Evolutionary conservation across 2,888 invertebrate species (phyloP), one percentile per base, ranked within the genome.

Genomic region (Girardia tigrina): DNA sequence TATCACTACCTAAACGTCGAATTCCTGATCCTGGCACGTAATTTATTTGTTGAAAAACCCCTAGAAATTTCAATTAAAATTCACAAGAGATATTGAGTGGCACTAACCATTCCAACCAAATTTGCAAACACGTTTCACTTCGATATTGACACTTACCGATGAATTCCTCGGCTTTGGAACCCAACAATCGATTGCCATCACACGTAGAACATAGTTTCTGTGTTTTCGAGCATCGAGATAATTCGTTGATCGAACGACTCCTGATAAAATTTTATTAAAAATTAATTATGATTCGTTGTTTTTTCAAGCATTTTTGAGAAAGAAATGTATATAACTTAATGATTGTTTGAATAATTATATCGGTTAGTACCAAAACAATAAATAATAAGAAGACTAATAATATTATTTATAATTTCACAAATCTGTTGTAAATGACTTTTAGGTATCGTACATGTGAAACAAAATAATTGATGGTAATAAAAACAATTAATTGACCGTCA

Each of bases 91-190:
- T 56, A 36, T 36, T 36, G 12, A 36, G n/a, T 56, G n/a, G 8
- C 20, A 26, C 72, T 56, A 16, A 74, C 74, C 74, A 42, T 29
- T 42, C 74, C 74, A 74, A 70, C 74, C 74, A 74, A 23, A 23
- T 4, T 12, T 2, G 26, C 74, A 74, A 28, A 42, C 26, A 23
- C 27, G 6, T 23, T 14, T 29, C 26, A 74, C 74, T 56, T 29
- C 56, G 6, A 74, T 74, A 56, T 74, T 74, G 20, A 74, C 74
- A 42, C 74, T 74, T 1, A 74, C 74, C 8, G 23, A 42, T n/a
- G 74, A 74, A n/a, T 4, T 27, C n/a, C 74, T 36, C 6, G 74
- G 74, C 27, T 74, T 74, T 12, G 2, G 74, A 26, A 20, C 26
- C 23, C 42, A 72, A 42, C 74, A 74, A 56, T 74, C 74, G 26